Evolutionary conservation across 2,888 invertebrate genomes (phyloP).

Genomic region (Drosophila conformis): DNA sequence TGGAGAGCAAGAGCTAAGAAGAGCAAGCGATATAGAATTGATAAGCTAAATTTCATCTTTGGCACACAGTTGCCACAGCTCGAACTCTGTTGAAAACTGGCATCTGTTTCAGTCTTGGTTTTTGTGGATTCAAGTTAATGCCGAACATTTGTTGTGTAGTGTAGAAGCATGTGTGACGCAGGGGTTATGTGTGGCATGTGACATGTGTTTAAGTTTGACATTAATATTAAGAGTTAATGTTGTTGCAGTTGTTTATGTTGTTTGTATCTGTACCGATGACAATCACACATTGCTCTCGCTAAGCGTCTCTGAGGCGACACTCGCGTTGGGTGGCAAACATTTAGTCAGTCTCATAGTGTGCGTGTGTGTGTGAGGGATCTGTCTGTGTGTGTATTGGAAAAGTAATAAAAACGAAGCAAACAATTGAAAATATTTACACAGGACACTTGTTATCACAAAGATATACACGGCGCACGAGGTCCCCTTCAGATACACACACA

Average conservation of each 20-base stretch:
- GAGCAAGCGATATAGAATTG: constrained; percentile 27
- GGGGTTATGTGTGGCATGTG: constrained; percentile 50
- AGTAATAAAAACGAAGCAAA: constrained; percentile 78
- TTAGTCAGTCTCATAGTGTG: constrained; percentile 24
- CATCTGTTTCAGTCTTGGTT: constrained; percentile 24
- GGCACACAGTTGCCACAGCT: constrained; percentile 32
- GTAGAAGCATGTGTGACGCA: constrained; percentile 56
- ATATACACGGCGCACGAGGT: constrained; percentile 34
- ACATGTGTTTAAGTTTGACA: constrained; percentile 72
- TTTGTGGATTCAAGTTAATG: constrained; percentile 30
- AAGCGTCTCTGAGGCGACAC: not conserved
- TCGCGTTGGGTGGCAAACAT: constrained; percentile 13
- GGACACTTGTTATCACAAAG: constrained; percentile 79
- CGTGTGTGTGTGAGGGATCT: constrained; percentile 23
- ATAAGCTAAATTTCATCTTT: constrained; percentile 59
- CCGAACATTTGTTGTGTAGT: constrained; percentile 28
- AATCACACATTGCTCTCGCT: constrained; percentile 23
- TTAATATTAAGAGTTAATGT: constrained; percentile 51
- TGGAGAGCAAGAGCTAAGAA: constrained; percentile 3
- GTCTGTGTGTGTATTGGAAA: constrained; percentile 43
- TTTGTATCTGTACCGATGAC: constrained; percentile 52
- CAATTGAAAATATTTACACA: constrained; percentile 81
- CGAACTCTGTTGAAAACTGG: constrained; percentile 25
- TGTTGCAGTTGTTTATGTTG: constrained; percentile 15
- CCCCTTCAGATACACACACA: constrained; percentile 5